A percentile compares a stretch with the other conserved stretches of the same genome.
phyloP scores from a whole-genome alignment of 2,888 invertebrate species.

The Tachina lurida region DNA sequence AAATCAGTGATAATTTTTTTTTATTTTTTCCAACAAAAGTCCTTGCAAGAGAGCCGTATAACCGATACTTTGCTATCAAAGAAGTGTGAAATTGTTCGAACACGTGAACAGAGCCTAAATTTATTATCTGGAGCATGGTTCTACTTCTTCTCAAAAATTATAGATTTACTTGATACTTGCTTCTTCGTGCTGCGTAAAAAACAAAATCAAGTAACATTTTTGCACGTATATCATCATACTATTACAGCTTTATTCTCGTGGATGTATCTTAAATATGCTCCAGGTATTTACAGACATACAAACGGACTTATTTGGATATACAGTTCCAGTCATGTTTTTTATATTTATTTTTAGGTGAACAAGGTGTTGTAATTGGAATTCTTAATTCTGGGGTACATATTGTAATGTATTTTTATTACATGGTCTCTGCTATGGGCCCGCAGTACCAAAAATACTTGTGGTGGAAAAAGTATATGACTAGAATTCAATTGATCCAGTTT shows the following conservation, averaged over 20 bases:
- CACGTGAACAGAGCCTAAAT: constrained; percentile 83
- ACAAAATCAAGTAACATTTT: constrained; percentile 92
- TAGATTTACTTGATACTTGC: constrained; percentile 91
- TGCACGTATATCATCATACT: constrained; percentile 95
- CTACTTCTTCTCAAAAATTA: constrained; percentile 91
- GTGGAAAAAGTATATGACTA: constrained; percentile 85
- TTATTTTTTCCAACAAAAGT: constrained; percentile 72
- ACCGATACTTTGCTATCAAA: constrained; percentile 78
- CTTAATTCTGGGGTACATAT: constrained; percentile 84
- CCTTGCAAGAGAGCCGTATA: constrained; percentile 79
- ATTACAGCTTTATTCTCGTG: constrained; percentile 91
- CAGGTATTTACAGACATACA: constrained; percentile 84
- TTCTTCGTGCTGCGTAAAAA: constrained; percentile 96
- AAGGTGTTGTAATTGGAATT: constrained; percentile 83
- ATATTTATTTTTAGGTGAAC: constrained; percentile 79
- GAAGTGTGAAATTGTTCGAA: constrained; percentile 80
- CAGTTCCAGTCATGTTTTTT: not conserved
- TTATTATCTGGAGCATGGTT: constrained; percentile 87
- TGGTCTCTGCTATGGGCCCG: constrained; percentile 84
- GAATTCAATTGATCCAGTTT: constrained; percentile 86
- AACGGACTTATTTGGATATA: not conserved
- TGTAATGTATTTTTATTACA: constrained; percentile 84
- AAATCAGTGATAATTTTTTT: not conserved
- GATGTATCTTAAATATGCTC: constrained; percentile 90
- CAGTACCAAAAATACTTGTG: constrained; percentile 84